A percentile compares a stretch with the other conserved stretches of the same genome.
These are phyloP conservation scores for Alectura lathami DNA, from an alignment of 2,113 vertebrate species.

Conservation along the genomic window DNA sequence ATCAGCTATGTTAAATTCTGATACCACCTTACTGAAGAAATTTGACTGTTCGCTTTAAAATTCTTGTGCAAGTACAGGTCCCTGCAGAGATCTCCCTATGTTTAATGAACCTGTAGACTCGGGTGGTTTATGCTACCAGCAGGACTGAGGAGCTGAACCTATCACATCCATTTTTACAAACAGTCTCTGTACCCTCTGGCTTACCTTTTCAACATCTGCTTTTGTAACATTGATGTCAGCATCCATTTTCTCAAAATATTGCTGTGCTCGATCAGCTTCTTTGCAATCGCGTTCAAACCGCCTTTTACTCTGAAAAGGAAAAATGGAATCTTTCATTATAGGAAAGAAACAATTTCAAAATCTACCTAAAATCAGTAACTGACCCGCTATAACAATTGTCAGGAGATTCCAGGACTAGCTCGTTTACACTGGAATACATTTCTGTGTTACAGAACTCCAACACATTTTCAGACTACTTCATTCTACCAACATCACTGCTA, in stretches of 20 bases:
- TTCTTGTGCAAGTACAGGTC: background rate
- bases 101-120: background rate
- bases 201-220: slow-evolving; percentile 97
- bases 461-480: background rate
- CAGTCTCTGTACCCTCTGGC: background rate
- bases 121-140: background rate
- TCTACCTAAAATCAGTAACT: background rate
- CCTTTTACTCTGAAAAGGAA: slow-evolving; percentile 83
- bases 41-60: background rate
- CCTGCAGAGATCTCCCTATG: background rate
- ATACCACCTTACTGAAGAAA: background rate
- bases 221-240: slow-evolving; percentile 98
- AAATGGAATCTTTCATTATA: background rate
- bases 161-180: background rate
- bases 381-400: background rate
- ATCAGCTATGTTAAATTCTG: background rate
- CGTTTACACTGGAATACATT: background rate
- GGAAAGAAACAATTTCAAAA: background rate
- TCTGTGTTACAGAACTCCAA: background rate
- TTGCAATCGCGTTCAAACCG: slow-evolving; percentile 95
- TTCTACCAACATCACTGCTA: background rate
- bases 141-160: background rate
- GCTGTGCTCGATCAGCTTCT: slow-evolving; percentile 93
- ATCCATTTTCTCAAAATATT: slow-evolving; percentile 98
- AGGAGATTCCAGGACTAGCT: background rate